Base-by-base conservation (phyloP, 2,113 vertebrate species). In the Trachemys scripta region DNA sequence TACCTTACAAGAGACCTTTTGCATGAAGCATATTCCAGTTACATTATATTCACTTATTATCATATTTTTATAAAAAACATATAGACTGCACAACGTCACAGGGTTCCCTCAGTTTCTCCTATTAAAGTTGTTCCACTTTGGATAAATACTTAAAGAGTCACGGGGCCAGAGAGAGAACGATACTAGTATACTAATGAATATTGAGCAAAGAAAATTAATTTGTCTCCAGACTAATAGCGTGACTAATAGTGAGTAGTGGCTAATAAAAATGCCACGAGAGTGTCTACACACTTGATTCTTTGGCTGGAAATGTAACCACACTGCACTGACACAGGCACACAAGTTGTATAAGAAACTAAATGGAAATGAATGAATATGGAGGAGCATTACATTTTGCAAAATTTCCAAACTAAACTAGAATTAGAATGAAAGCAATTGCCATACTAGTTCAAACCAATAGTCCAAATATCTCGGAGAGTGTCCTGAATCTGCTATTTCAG, bases 231-330 rank as follows among this genome's bases (percentile, higher is more conserved):
- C 50, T 50, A 14, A 50, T 5, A 50, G 50, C 16, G 50, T 50
- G 50, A 50, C 50, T 16, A 50, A 50, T 50, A 50, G 50, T 50
- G 22, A 78, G 92, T 89, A 95, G 65, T 45, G 86, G 53, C 82
- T 91, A 92, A 88, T 42, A 96, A 31, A n/a, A 90, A 91, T 88
- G 65, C 95, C 85, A 94, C 94, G 87, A 94, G 62, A 29, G 51
- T 14, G 24, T 47, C 88, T 76, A 92, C 93, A 84, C 88, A 42
- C 57, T 84, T 72, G 25, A 12, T 92, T 92, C 38, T 93, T 5
- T 53, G 83, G 65, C 84, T 89, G 90, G 93, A 90, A 94, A 92
- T 92, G 56, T 27, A 82, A 87, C 94, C 62, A 19, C 84, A 53
- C 78, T 82, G 78, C 22, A 91, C 82, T 93, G 96, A 92, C 29